Evolutionary conservation across 2,888 invertebrate species (phyloP).

Genomic region (Timandra comae): DNA sequence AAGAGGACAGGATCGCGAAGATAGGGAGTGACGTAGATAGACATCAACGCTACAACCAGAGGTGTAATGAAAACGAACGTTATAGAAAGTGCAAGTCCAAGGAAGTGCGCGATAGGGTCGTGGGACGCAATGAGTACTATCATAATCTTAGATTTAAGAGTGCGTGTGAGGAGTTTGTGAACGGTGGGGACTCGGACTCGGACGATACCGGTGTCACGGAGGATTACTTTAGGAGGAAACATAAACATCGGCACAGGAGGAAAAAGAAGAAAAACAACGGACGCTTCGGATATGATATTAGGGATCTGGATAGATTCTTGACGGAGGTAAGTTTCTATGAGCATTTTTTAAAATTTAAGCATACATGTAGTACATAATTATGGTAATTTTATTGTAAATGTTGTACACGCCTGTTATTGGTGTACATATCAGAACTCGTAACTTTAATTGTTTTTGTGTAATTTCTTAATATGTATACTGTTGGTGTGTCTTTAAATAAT

Average conservation of each 20-base stretch:
- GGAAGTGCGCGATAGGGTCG: slow-evolving; percentile 46
- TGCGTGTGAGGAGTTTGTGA: slow-evolving; percentile 61
- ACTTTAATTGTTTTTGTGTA: no score
- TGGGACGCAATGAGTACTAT: slow-evolving; percentile 65
- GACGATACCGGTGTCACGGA: slow-evolving; percentile 59
- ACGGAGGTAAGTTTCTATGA: slow-evolving; percentile 83
- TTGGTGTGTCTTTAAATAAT: no score
- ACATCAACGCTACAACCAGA: slow-evolving; percentile 8
- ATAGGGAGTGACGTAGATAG: slow-evolving; percentile 34
- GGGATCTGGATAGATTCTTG: slow-evolving; percentile 86
- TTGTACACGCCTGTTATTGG: no score
- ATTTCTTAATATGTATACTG: no score
- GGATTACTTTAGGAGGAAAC: slow-evolving; percentile 58
- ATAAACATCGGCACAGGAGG: slow-evolving; percentile 66
- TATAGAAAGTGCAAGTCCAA: slow-evolving; percentile 46
- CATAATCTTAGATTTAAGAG: slow-evolving; percentile 64
- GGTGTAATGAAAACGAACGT: slow-evolving; percentile 39
- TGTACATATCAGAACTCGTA: no score
- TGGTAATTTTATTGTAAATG: no score
- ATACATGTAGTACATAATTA: no score
- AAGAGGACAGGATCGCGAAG: slow-evolving; percentile 32
- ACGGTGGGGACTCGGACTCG: slow-evolving; percentile 47
- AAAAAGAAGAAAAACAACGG: slow-evolving; percentile 52
- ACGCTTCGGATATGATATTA: slow-evolving; percentile 86
- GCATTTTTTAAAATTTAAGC: no score